phyloP scores from a whole-genome alignment of 1,140 invertebrate genomes.

The Leptoteleia sp. region DNA sequence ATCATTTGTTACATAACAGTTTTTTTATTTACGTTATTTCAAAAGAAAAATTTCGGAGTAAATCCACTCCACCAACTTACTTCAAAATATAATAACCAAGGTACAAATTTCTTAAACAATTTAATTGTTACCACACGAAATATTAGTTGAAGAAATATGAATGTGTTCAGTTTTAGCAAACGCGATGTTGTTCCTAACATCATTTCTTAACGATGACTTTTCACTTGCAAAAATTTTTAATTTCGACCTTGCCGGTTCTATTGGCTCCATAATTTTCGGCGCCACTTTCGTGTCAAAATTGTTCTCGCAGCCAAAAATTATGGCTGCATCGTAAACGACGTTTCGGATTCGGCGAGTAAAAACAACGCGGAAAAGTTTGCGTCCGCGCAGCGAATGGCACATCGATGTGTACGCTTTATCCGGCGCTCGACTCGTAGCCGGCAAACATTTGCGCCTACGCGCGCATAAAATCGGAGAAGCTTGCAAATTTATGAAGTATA shows the following conservation, averaged over 20 bases:
- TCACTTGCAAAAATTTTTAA: too few relatives aligned
- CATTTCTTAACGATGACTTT: too few relatives aligned
- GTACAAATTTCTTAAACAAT: too few relatives aligned
- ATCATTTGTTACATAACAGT: too few relatives aligned
- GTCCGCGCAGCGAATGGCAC: slow-evolving; percentile 43
- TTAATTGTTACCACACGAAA: too few relatives aligned
- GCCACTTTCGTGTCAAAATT: slow-evolving; percentile 24
- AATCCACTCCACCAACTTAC: too few relatives aligned
- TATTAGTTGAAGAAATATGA: too few relatives aligned
- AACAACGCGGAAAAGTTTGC: slow-evolving; percentile 49
- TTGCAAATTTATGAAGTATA: slow-evolving; percentile 66
- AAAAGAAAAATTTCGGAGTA: too few relatives aligned
- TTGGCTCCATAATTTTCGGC: neutral
- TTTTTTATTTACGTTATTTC: too few relatives aligned
- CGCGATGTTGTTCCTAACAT: too few relatives aligned
- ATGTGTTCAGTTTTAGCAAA: too few relatives aligned
- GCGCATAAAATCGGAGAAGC: slow-evolving; percentile 61
- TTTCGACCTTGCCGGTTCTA: neutral
- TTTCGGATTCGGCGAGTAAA: slow-evolving; percentile 26
- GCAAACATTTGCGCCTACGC: slow-evolving; percentile 67
- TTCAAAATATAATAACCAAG: too few relatives aligned
- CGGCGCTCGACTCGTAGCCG: slow-evolving; percentile 34
- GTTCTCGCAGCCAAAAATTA: slow-evolving; percentile 8
- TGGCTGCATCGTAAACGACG: slow-evolving; percentile 30
- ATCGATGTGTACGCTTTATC: slow-evolving; percentile 62